Conservation (phyloP, 2,888 invertebrate genomes). For the Ochropleura leucogaster region DNA sequence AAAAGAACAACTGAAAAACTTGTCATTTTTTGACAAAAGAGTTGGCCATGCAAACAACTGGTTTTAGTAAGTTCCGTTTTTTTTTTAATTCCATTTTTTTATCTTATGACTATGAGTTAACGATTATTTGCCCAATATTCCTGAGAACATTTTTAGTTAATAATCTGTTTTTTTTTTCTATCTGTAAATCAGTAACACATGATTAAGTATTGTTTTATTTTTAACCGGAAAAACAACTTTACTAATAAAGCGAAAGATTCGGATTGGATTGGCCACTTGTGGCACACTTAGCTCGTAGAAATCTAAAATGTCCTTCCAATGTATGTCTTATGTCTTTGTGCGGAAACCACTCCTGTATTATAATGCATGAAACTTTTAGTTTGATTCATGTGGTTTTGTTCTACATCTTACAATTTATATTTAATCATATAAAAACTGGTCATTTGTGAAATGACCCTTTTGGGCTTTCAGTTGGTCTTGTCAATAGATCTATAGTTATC, state of each 20-base stretch:
- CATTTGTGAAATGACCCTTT: background rate
- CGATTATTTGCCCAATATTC: no score
- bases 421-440: background rate
- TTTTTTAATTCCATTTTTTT: background rate
- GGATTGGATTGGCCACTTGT: slow-evolving; percentile 28
- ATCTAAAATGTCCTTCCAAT: background rate
- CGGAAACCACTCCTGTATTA: background rate
- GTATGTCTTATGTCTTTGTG: background rate
- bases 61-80: slow-evolving; percentile 1
- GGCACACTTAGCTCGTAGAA: slow-evolving; percentile 1
- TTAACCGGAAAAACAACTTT: background rate
- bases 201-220: background rate
- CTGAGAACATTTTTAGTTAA: background rate
- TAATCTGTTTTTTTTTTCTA: background rate
- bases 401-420: background rate
- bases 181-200: background rate
- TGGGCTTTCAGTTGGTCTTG: background rate
- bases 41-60: background rate
- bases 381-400: background rate
- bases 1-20: background rate
- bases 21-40: slow-evolving; percentile 15
- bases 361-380: background rate
- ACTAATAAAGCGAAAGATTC: no score
- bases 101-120: no score
- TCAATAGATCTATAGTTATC: background rate